These are phyloP conservation scores for Halcyon smyrnensis DNA, from an alignment of 2,797 vertebrate species.

Conservation along the genomic window DNA sequence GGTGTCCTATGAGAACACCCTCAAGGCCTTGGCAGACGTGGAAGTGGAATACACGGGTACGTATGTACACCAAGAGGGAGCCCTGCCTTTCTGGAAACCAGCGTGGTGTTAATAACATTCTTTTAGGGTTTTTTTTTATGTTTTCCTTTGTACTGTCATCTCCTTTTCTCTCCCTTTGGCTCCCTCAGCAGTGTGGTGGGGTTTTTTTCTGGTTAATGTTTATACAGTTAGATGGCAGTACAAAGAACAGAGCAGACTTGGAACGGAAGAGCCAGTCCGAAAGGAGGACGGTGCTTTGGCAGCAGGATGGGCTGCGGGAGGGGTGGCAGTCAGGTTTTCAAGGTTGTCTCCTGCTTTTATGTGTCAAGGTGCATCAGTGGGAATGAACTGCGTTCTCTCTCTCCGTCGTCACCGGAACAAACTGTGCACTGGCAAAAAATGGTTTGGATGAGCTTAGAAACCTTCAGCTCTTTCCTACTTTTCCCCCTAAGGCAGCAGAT, in stretches of 20 bases:
- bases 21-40: slow-evolving; percentile 89
- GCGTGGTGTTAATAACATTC: fast-evolving
- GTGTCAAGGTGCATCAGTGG: background rate
- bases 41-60: slow-evolving; percentile 93
- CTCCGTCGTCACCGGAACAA: no score
- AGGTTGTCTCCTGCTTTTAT: background rate
- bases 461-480: background rate
- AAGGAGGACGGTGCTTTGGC: background rate
- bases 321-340: background rate
- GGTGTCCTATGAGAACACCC: slow-evolving; percentile 88
- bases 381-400: background rate
- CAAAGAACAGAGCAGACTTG: background rate
- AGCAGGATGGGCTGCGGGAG: background rate
- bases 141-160: background rate
- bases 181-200: background rate
- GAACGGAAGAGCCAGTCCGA: background rate
- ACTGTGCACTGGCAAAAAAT: fast-evolving
- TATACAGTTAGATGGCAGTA: background rate
- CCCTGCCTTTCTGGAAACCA: no score
- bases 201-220: background rate
- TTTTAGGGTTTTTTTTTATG: background rate
- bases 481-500: background rate
- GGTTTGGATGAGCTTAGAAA: background rate
- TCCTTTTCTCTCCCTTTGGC: background rate
- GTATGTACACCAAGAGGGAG: background rate